Percentiles rank a stretch among this genome's conserved stretches.
These are phyloP conservation scores for Dryobotodes eremita DNA, from an alignment of 2,888 invertebrate genomes.

Conservation along the genomic window DNA sequence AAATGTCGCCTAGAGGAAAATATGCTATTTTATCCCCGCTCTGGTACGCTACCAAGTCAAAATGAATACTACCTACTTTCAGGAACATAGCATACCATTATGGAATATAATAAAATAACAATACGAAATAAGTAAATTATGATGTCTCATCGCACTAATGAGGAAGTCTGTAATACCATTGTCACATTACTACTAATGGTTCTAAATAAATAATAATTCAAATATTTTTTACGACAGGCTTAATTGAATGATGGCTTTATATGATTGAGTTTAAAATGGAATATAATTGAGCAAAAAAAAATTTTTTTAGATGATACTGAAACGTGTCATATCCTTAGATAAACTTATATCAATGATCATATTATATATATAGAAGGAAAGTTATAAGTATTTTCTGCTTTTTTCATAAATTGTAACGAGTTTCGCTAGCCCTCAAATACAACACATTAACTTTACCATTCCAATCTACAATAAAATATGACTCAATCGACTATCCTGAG, in stretches of 20 bases:
- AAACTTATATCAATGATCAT: neutral
- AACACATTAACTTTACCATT: neutral
- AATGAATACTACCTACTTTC: no score
- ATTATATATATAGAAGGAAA: no score
- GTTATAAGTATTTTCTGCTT: neutral
- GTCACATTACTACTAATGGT: neutral
- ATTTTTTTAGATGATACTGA: no score
- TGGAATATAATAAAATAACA: neutral
- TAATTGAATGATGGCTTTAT: no score
- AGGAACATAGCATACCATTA: neutral
- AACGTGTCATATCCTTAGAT: no score
- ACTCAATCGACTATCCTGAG: conserved; percentile 37
- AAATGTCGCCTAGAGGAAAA: no score
- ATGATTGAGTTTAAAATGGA: no score
- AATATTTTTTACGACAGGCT: no score
- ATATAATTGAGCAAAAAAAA: no score
- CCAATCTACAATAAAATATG: conserved; percentile 33
- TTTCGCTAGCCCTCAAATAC: neutral
- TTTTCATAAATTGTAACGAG: neutral
- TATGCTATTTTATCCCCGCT: no score
- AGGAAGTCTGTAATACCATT: neutral
- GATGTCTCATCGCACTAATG: neutral
- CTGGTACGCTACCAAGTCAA: no score
- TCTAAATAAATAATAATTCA: no score
- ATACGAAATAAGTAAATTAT: neutral